Base-by-base conservation (phyloP, 2,888 invertebrate genomes). In the Elmis aenea region DNA sequence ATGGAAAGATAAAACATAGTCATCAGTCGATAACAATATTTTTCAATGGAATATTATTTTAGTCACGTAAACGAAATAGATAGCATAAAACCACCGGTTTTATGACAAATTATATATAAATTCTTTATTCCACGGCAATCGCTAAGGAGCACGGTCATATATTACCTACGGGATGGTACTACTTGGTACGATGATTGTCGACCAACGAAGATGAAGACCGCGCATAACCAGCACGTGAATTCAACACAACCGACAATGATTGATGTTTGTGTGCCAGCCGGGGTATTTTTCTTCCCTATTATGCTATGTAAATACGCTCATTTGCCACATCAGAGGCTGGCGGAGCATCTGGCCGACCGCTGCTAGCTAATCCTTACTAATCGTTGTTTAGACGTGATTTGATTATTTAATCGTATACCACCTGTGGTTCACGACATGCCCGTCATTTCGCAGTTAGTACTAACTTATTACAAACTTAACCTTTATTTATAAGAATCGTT, bases 91-190 rank as follows among this genome's bases (percentile, higher is more conserved):
- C 31, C 26, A 45, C 33, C 30, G 26, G 41, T 29, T 45, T 42
- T 47, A 50, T 53, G 51, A 53, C 47, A 42, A 45, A 53, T 51
- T 45, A 46, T 45, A 50, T 48, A 46, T 47, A 51, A 50, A 53
- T 53, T 48, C 45, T 35, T 44, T 38, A 36, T 42, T 43, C 45
- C 33, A 15, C 37, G 38, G 31, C 42, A 46, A 46, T 46, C 36
- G 37, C 33, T 37, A 32, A 41, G 41, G 35, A 41, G 41, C 36
- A 29, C 23, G 33, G 39, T 38, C 45, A 42, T 51, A 42, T 39
- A 48, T 46, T 48, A 50, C 38, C 43, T 37, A 38, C 24, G 38
- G 32, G 40, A 47, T 39, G 50, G 52, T 45, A 44, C 52, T 46
- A 48, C 51, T 50, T 51, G 52, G 51, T 45, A 52, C 52, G 40